These are phyloP conservation scores for Formicarius rufipectus DNA, from an alignment of 2,113 vertebrate genomes.

Conservation along the genomic window DNA sequence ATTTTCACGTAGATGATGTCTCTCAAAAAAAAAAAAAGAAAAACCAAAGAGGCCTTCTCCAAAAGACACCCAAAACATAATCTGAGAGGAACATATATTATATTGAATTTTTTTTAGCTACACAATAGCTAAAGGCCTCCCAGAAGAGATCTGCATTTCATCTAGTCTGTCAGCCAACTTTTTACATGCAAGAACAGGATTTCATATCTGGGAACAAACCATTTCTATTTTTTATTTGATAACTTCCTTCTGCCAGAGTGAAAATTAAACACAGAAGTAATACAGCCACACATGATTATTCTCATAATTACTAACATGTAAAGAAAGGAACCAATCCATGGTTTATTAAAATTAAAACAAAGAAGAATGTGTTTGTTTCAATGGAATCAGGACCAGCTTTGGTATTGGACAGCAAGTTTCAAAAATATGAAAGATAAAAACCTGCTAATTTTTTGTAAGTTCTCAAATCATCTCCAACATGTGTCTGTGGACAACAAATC, in stretches of 20 bases:
- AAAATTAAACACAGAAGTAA: background rate
- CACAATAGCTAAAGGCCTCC: background rate
- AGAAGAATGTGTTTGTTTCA: background rate
- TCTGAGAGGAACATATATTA: background rate
- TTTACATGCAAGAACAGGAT: background rate
- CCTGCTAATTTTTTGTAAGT: background rate
- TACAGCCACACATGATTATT: background rate
- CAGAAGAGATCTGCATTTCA: background rate
- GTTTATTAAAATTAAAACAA: background rate
- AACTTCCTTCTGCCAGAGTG: background rate
- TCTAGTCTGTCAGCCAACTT: background rate
- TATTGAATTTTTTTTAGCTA: background rate
- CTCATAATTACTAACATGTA: background rate
- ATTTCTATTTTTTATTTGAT: background rate
- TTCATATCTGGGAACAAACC: background rate
- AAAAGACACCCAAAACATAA: background rate
- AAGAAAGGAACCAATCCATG: background rate
- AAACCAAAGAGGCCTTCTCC: background rate
- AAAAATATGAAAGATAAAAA: background rate
- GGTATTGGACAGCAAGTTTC: background rate
- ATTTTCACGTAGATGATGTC: background rate
- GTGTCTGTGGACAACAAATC: background rate
- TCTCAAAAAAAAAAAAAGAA: background rate
- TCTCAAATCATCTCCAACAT: background rate
- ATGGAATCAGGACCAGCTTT: background rate